Conservation (phyloP, 2,888 invertebrate species). For the Baccha elongata region DNA sequence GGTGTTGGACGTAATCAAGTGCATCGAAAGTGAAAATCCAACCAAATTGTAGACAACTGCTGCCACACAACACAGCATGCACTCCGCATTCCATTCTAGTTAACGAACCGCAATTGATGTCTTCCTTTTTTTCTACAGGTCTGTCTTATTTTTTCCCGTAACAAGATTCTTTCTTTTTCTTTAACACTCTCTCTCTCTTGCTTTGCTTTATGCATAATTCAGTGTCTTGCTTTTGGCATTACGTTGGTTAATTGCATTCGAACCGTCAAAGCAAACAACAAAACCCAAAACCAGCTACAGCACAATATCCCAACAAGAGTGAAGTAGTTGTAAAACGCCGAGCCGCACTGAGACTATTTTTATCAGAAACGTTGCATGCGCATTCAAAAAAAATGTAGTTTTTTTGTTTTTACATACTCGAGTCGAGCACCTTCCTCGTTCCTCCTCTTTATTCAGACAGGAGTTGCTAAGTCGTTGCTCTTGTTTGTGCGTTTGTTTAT, state of each 20-base stretch:
- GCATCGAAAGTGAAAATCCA: conserved; percentile 72
- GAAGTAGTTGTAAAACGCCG: conserved; percentile 18
- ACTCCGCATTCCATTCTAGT: conserved; percentile 64
- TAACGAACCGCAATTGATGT: conserved; percentile 58
- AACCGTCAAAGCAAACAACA: conserved; percentile 14
- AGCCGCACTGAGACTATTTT: conserved; percentile 56
- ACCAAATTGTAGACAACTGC: conserved; percentile 52
- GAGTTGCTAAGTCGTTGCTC: conserved; percentile 34
- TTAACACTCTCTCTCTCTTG: conserved; percentile 42
- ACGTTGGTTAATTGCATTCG: conserved; percentile 68
- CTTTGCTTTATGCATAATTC: conserved; percentile 59
- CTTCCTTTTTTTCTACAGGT: conserved; percentile 46
- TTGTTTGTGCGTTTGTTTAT: conserved; percentile 18
- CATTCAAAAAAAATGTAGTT: conserved; percentile 68
- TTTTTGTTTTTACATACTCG: conserved; percentile 55
- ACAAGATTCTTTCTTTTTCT: conserved; percentile 45
- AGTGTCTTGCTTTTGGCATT: conserved; percentile 47
- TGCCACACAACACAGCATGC: conserved; percentile 24
- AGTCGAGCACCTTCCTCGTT: conserved; percentile 8
- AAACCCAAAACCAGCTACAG: conserved; percentile 3
- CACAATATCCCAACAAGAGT: conserved; percentile 27
- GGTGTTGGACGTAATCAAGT: conserved; percentile 65
- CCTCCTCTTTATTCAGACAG: conserved; percentile 8
- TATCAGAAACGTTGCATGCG: conserved; percentile 68
- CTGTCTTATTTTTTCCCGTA: conserved; percentile 28